Conservation (phyloP, 2,113 vertebrate genomes). For the Laterallus jamaicensis region DNA sequence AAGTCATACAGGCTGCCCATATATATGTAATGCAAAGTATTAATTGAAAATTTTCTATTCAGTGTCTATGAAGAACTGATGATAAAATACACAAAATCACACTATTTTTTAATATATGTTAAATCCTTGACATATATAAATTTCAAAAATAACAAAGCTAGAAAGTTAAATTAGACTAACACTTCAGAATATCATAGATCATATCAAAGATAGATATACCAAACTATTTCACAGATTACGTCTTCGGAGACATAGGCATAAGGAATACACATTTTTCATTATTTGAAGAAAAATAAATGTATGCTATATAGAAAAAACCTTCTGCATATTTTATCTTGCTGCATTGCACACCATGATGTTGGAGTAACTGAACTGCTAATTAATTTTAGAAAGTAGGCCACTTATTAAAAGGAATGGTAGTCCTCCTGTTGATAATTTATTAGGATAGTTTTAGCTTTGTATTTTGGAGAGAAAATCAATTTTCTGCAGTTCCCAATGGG, state of each 20-base stretch:
- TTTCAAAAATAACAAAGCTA: not conserved
- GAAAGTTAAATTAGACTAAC: not conserved
- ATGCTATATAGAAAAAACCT: not conserved
- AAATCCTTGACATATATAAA: not conserved
- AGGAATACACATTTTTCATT: not conserved
- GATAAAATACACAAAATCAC: not conserved
- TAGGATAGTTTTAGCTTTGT: not conserved
- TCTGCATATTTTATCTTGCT: not conserved
- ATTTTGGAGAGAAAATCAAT: not conserved
- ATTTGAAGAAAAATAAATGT: not conserved
- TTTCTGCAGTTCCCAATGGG: not conserved
- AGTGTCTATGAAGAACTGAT: not conserved
- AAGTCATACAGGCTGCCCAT: not conserved
- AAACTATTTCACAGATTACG: not conserved
- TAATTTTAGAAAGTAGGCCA: not conserved
- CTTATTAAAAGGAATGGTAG: not conserved
- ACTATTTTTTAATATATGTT: not conserved
- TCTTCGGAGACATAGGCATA: not conserved
- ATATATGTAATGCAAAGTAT: not conserved
- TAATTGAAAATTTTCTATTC: not conserved
- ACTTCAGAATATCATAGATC: not conserved
- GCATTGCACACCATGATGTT: not conserved
- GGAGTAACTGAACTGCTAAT: not conserved
- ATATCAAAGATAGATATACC: not conserved
- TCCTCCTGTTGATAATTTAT: not conserved